Evolutionary conservation across 2,888 invertebrate species (phyloP).

Genomic region (Fabriciana adippe): DNA sequence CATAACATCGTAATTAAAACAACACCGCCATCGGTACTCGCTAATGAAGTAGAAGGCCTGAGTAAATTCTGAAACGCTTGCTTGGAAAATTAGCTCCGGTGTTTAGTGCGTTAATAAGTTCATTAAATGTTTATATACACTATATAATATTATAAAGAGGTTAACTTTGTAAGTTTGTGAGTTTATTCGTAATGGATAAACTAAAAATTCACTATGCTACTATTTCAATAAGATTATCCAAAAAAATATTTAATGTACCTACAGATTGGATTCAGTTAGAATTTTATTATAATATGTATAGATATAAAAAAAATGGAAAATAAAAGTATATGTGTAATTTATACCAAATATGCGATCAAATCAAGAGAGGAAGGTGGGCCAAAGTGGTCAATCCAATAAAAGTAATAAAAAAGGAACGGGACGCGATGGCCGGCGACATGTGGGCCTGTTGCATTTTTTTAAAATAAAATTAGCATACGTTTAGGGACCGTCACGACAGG

Average conservation of each 20-base stretch:
- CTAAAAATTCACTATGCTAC: too few relatives aligned
- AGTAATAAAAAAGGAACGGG: slow-evolving; percentile 46
- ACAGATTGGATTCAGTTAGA: too few relatives aligned
- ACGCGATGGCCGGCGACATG: slow-evolving; percentile 59
- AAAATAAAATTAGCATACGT: slow-evolving; percentile 79
- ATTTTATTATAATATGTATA: too few relatives aligned
- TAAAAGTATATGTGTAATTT: slow-evolving; percentile 42
- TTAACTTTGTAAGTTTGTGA: too few relatives aligned
- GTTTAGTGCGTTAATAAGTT: slow-evolving; percentile 12
- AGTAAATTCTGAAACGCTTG: slow-evolving; percentile 18
- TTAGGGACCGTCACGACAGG: slow-evolving; percentile 49
- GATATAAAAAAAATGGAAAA: background rate
- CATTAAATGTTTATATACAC: background rate
- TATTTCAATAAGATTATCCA: background rate
- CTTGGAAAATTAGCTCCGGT: slow-evolving; percentile 13
- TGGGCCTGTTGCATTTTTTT: slow-evolving; percentile 75
- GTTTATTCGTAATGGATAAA: too few relatives aligned
- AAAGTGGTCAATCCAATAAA: slow-evolving; percentile 47
- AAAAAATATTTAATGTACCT: slow-evolving; percentile 8
- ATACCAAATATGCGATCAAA: slow-evolving; percentile 39
- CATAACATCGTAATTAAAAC: slow-evolving; percentile 26
- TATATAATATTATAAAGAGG: background rate
- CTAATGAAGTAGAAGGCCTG: slow-evolving; percentile 31
- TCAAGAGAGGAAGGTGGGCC: slow-evolving; percentile 46
- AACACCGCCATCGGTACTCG: slow-evolving; percentile 20